A percentile compares a stretch with the other conserved stretches of the same genome.
phyloP scores from a whole-genome alignment of 2,797 vertebrate species.

The Sandelia bainsii region DNA sequence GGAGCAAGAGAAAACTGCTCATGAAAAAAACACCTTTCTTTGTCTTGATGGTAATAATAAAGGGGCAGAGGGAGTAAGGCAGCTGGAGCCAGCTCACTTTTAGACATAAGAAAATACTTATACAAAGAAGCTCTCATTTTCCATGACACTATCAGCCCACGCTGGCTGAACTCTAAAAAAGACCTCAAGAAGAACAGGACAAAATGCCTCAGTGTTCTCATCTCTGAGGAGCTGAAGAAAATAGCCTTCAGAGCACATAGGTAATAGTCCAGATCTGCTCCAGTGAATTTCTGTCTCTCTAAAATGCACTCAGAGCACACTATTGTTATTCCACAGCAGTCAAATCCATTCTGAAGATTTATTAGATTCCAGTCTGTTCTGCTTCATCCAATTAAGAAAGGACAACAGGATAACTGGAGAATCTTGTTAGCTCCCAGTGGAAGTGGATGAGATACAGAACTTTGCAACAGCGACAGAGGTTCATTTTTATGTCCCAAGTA shows the following conservation, averaged over 20 bases:
- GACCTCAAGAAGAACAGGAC: constrained; percentile 36
- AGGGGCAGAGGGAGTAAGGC: constrained; percentile 48
- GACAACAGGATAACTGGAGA: constrained; percentile 65
- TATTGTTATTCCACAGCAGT: constrained; percentile 72
- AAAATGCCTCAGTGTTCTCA: constrained; percentile 46
- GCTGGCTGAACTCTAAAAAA: constrained; percentile 58
- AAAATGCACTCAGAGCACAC: constrained; percentile 57
- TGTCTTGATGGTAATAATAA: constrained; percentile 57
- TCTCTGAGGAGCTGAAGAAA: constrained; percentile 53
- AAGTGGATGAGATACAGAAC: constrained; percentile 59
- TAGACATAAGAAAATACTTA: constrained; percentile 54
- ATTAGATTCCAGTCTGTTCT: constrained; percentile 73
- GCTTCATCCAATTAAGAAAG: constrained; percentile 76
- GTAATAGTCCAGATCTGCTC: constrained; percentile 66
- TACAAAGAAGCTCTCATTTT: constrained; percentile 70
- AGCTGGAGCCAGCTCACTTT: constrained; percentile 61
- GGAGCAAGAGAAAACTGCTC: constrained; percentile 23
- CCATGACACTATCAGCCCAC: constrained; percentile 65
- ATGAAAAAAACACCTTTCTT: constrained; percentile 51
- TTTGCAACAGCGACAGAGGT: constrained; percentile 40
- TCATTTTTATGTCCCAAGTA: constrained; percentile 49
- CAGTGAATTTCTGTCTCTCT: constrained; percentile 63
- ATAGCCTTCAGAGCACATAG: constrained; percentile 54
- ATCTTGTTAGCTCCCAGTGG: constrained; percentile 69
- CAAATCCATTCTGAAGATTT: constrained; percentile 68